A percentile compares a stretch with the other conserved stretches of the same genome.
Evolutionary conservation across 1,140 invertebrate genomes (phyloP).

Genomic region (Diprion similis): DNA sequence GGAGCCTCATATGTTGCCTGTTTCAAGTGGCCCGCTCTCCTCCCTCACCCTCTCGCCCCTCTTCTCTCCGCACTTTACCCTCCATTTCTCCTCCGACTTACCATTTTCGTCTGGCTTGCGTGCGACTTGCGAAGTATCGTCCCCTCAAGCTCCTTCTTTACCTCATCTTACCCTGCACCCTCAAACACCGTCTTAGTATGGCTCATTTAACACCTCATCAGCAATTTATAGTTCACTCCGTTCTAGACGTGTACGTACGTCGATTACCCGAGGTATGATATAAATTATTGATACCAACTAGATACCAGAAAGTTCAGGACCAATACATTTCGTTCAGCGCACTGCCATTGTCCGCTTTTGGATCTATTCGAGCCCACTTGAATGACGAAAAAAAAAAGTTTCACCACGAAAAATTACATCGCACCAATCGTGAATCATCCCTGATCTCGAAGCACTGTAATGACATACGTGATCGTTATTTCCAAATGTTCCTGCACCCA

Average conservation of each 20-base stretch:
- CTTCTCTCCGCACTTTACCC: background rate
- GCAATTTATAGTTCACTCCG: conserved; percentile 2
- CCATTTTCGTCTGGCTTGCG: background rate
- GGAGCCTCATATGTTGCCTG: background rate
- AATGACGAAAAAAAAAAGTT: too few relatives aligned
- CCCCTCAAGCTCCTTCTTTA: background rate
- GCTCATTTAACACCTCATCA: background rate
- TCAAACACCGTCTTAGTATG: background rate
- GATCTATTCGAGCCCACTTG: too few relatives aligned
- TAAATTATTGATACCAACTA: background rate
- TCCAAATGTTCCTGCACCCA: conserved; percentile 27
- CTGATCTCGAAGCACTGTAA: background rate
- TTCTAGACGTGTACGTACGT: background rate
- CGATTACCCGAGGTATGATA: background rate
- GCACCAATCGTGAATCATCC: too few relatives aligned
- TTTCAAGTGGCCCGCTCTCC: background rate
- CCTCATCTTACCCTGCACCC: too few relatives aligned
- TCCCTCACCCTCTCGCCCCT: background rate
- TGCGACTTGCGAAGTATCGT: background rate
- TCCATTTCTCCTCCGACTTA: background rate
- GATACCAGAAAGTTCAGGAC: background rate
- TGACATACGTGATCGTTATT: conserved; percentile 22
- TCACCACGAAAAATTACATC: too few relatives aligned
- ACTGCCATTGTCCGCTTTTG: background rate
- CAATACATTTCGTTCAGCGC: background rate